A percentile compares a stretch with the other conserved stretches of the same genome.
Conservation (phyloP, 2,113 vertebrate species). For the Microcebus ravelobensis region DNA sequence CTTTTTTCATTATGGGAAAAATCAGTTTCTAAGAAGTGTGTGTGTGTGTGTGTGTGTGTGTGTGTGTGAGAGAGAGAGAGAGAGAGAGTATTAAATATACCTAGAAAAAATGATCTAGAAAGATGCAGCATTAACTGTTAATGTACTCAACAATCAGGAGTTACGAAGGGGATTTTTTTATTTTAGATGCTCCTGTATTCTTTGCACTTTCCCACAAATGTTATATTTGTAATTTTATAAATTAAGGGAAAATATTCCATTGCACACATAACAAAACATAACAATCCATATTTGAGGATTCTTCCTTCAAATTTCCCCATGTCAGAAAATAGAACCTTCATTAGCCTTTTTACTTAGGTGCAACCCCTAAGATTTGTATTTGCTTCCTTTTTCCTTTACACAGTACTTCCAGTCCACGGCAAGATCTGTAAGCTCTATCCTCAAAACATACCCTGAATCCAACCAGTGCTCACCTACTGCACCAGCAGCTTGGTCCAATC, state of each 20-base stretch:
- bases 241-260: neutral
- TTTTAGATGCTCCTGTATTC: neutral
- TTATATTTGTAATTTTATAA: neutral
- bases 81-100: neutral
- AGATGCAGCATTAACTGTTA: neutral
- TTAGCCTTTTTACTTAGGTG: neutral
- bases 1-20: neutral
- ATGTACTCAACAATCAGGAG: neutral
- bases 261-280: neutral
- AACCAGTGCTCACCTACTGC: neutral
- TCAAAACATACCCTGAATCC: neutral
- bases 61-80: neutral
- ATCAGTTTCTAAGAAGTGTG: neutral
- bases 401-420: neutral
- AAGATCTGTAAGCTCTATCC: neutral
- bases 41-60: neutral
- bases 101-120: neutral
- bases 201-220: neutral
- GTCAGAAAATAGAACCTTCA: neutral
- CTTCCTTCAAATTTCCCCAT: neutral
- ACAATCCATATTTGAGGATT: neutral
- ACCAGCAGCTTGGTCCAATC: neutral
- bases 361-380: neutral
- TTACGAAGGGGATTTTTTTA: neutral
- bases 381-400: neutral